Percentiles rank a stretch among this genome's conserved stretches.
Evolutionary conservation across 2,113 vertebrate species (phyloP).

Genomic region (Hydrolagus affinis): DNA sequence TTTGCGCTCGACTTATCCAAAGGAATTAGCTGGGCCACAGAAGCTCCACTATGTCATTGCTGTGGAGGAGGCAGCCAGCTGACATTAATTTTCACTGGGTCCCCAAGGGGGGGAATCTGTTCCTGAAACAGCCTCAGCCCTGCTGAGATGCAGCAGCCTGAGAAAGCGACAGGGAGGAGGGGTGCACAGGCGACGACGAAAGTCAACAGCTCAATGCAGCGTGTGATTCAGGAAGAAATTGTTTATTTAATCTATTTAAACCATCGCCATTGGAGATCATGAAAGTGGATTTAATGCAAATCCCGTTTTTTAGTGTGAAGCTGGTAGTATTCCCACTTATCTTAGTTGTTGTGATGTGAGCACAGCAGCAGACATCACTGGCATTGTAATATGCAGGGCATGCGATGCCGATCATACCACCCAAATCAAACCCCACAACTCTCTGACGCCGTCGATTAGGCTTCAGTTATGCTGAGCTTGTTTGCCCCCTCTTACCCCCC

Average conservation of each 20-base stretch:
- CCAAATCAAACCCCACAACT: background rate
- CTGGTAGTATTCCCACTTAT: no score
- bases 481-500: no score
- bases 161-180: background rate
- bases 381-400: background rate
- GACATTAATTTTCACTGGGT: slow-evolving; percentile 33
- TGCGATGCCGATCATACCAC: background rate
- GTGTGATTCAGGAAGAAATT: background rate
- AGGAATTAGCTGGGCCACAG: background rate
- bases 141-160: background rate
- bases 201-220: background rate
- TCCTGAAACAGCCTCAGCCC: background rate
- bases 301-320: background rate
- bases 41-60: slow-evolving; percentile 17
- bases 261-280: background rate
- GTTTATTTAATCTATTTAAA: background rate
- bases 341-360: background rate
- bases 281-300: background rate
- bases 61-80: slow-evolving; percentile 32
- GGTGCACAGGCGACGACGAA: background rate
- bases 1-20: background rate
- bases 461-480: background rate
- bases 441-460: background rate
- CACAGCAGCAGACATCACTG: background rate
- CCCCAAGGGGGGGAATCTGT: background rate